A percentile compares a stretch with the other conserved stretches of the same genome.
Evolutionary conservation across 2,113 vertebrate species (phyloP).

Genomic region (Micromys minutus): DNA sequence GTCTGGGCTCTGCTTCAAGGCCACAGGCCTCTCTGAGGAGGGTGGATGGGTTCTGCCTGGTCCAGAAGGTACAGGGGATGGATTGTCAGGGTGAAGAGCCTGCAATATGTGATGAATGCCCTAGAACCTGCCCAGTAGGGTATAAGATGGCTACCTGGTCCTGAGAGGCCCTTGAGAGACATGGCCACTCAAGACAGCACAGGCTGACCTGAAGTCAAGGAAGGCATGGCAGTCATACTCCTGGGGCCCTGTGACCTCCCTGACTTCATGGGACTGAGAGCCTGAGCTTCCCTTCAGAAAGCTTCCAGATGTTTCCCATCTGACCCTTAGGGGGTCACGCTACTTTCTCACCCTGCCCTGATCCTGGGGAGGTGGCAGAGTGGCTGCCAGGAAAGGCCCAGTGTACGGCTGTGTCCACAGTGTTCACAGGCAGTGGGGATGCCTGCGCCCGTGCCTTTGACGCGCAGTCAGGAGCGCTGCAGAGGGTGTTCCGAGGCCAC

Average conservation of each 20-base stretch:
- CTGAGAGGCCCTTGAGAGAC: not conserved
- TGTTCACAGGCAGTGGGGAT: slow-evolving; percentile 90
- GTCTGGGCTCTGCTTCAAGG: not conserved
- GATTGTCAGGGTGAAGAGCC: not conserved
- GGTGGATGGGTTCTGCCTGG: not conserved
- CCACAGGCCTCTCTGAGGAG: not conserved
- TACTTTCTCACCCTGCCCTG: accelerated
- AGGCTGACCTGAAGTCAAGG: not conserved
- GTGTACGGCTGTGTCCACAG: slow-evolving; percentile 73
- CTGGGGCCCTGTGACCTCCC: not conserved
- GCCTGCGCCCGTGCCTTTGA: slow-evolving; percentile 89
- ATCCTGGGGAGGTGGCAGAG: not conserved
- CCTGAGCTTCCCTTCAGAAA: not conserved
- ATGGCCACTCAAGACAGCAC: not conserved
- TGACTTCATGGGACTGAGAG: not conserved
- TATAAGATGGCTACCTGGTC: not conserved
- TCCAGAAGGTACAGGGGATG: not conserved
- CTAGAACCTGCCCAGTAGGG: too few species aligned
- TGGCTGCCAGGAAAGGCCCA: not conserved
- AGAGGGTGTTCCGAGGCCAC: slow-evolving; percentile 89
- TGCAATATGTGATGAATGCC: not conserved
- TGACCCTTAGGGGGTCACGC: not conserved
- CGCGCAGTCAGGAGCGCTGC: slow-evolving; percentile 85
- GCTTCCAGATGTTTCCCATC: not conserved
- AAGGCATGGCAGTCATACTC: not conserved